Evolutionary conservation across 1,140 invertebrate genomes (phyloP).

Genomic region (Antheraea mylitta): DNA sequence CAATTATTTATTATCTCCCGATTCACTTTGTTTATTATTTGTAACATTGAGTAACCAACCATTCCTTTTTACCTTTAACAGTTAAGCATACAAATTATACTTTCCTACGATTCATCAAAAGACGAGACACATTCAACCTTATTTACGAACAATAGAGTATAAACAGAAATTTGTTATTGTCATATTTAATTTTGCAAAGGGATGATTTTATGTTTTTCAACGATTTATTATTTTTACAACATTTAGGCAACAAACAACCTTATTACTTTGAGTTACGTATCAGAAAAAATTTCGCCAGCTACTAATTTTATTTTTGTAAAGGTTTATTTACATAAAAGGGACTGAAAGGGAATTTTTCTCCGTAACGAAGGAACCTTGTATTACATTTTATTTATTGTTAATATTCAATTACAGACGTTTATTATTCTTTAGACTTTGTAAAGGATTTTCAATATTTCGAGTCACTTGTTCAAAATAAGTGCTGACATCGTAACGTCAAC

Average conservation of each 20-base stretch:
- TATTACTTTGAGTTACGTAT: not conserved
- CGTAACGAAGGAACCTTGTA: not conserved
- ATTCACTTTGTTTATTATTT: not conserved
- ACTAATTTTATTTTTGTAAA: not conserved
- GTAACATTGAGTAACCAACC: not conserved
- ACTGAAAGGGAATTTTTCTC: not conserved
- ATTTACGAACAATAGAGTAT: not conserved
- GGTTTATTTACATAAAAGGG: not conserved
- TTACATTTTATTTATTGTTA: not conserved
- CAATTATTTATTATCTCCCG: constrained; percentile 1
- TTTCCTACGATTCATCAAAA: not conserved
- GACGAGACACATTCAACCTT: not conserved
- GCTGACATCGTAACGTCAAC: too few relatives aligned
- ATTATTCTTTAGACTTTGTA: too few relatives aligned
- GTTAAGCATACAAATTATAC: not conserved
- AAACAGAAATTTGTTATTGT: not conserved
- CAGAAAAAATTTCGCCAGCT: not conserved
- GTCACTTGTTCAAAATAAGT: too few relatives aligned
- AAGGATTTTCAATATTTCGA: too few relatives aligned
- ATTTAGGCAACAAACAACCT: not conserved
- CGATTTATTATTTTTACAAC: not conserved
- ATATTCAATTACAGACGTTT: not conserved
- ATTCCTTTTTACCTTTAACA: not conserved
- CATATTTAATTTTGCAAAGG: not conserved
- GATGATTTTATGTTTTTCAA: not conserved